Conservation (phyloP, 2,888 invertebrate species). For the Ctena decussata region DNA sequence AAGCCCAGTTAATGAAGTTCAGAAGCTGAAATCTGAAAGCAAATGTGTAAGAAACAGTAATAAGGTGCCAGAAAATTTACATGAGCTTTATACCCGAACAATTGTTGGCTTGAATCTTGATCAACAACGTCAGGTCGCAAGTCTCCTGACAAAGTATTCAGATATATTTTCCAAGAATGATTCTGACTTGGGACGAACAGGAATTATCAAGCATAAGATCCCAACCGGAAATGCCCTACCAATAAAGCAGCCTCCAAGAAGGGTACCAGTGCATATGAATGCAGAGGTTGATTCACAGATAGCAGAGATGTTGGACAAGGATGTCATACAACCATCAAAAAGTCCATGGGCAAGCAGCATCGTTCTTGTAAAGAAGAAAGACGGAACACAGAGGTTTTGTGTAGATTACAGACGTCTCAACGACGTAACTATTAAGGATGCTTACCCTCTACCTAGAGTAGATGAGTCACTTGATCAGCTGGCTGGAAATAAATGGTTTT, state of each 20-base stretch:
- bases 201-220: neutral
- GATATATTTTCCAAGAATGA: conserved; percentile 34
- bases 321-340: neutral
- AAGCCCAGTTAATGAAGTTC: conserved; percentile 18
- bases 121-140: conserved; percentile 2
- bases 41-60: no score
- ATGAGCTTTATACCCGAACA: neutral
- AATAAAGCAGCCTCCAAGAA: conserved; percentile 40
- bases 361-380: neutral
- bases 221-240: conserved; percentile 48
- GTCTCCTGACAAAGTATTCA: conserved; percentile 21
- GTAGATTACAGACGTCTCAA: neutral
- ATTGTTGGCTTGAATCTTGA: neutral
- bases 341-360: neutral
- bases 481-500: conserved; percentile 36
- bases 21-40: neutral
- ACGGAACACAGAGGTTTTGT: neutral
- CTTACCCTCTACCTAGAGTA: neutral
- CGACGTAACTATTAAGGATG: neutral
- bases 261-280: conserved; percentile 17
- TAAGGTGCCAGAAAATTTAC: conserved; percentile 1
- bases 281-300: neutral
- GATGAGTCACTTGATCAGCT: neutral
- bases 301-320: neutral
- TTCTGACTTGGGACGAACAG: neutral